Conservation (phyloP, 2,797 vertebrate species). For the Myoxocephalus aenaeus region DNA sequence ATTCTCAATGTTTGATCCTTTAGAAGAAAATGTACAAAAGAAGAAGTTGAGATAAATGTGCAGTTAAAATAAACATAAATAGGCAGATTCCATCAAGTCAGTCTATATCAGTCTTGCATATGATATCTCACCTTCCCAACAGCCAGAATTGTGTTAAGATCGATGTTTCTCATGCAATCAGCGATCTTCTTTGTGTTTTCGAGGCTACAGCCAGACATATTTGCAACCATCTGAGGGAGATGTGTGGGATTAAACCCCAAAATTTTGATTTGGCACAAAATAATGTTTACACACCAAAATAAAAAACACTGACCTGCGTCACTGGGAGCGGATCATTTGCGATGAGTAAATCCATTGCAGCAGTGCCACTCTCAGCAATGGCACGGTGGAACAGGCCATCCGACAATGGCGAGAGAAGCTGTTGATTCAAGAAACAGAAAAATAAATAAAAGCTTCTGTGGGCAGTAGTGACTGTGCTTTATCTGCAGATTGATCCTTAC, state of each 20-base stretch:
- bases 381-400: constrained; percentile 77
- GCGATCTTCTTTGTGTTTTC: constrained; percentile 74
- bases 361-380: constrained; percentile 85
- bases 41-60: background rate
- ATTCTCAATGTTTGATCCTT: constrained; percentile 34
- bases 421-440: constrained; percentile 24
- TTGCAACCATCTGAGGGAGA: constrained; percentile 65
- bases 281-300: background rate
- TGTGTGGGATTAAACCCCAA: background rate
- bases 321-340: constrained; percentile 38
- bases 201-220: constrained; percentile 75
- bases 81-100: background rate
- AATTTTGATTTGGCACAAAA: background rate
- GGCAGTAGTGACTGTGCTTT: background rate
- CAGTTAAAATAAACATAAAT: background rate
- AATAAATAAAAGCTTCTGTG: background rate
- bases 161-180: constrained; percentile 74
- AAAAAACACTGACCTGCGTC: constrained; percentile 57
- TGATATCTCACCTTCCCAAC: constrained; percentile 55
- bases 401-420: constrained; percentile 82
- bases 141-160: constrained; percentile 53
- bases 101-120: background rate
- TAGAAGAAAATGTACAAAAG: background rate
- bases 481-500: constrained; percentile 54
- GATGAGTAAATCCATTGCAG: constrained; percentile 32